These are phyloP conservation scores for Garra rufa DNA, from an alignment of 2,113 vertebrate genomes.

Conservation along the genomic window DNA sequence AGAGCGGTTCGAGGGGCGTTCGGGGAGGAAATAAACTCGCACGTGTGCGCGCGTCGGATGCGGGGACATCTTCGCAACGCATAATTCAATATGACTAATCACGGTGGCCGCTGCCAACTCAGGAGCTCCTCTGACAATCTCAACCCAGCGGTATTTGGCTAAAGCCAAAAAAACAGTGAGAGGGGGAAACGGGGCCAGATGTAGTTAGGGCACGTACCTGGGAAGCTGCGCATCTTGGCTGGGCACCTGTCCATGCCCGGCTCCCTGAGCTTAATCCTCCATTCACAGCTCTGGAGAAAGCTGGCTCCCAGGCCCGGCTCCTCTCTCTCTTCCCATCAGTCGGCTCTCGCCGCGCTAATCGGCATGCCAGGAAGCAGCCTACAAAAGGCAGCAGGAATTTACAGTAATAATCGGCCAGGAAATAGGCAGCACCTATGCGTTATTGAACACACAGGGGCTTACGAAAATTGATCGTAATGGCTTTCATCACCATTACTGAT, in stretches of 20 bases:
- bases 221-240: slow-evolving; percentile 58
- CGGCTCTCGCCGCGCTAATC: slow-evolving; percentile 41
- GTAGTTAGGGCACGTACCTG: slow-evolving; percentile 54
- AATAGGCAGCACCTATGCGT: slow-evolving; percentile 60
- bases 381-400: slow-evolving; percentile 54
- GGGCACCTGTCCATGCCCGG: slow-evolving; percentile 59
- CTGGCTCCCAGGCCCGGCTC: slow-evolving; percentile 40
- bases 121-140: slow-evolving; percentile 75
- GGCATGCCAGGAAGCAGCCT: slow-evolving; percentile 6
- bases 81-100: slow-evolving; percentile 84
- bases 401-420: slow-evolving; percentile 62
- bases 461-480: slow-evolving; percentile 64
- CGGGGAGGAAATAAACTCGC: slow-evolving; percentile 42
- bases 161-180: slow-evolving; percentile 73
- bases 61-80: slow-evolving; percentile 74
- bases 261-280: slow-evolving; percentile 45
- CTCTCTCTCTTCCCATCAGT: slow-evolving; percentile 41
- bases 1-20: slow-evolving; percentile 59
- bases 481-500: slow-evolving; percentile 58
- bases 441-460: slow-evolving; percentile 58
- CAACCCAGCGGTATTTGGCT: slow-evolving; percentile 78
- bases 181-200: slow-evolving; percentile 63
- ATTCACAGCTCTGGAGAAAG: slow-evolving; percentile 48
- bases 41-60: slow-evolving; percentile 56
- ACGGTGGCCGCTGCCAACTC: slow-evolving; percentile 76